A percentile compares a stretch with the other conserved stretches of the same genome.
These are phyloP conservation scores for Aphis craccivora DNA, from an alignment of 1,140 invertebrate genomes.

Conservation along the genomic window DNA sequence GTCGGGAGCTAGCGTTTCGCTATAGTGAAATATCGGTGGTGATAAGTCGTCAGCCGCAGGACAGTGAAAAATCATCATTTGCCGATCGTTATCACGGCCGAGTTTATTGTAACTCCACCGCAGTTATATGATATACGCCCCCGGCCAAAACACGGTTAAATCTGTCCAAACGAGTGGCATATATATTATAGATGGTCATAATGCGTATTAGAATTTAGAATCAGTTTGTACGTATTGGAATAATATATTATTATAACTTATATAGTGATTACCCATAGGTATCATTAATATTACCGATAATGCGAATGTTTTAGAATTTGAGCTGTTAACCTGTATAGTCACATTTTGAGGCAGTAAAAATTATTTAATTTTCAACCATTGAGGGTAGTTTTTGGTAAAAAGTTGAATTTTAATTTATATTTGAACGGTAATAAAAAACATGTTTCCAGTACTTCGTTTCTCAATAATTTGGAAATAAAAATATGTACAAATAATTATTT, in stretches of 20 bases:
- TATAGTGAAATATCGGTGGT: not conserved
- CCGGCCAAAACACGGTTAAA: not conserved
- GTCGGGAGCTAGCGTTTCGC: not conserved
- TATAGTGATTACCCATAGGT: not conserved
- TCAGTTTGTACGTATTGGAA: too few relatives aligned
- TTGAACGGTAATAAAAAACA: too few relatives aligned
- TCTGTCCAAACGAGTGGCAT: not conserved
- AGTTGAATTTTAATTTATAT: too few relatives aligned
- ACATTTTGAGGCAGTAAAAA: too few relatives aligned
- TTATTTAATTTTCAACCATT: too few relatives aligned
- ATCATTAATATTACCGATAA: not conserved
- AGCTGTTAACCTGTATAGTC: too few relatives aligned
- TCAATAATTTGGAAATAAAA: too few relatives aligned
- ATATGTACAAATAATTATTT: too few relatives aligned
- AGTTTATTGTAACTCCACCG: not conserved
- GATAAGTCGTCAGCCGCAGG: not conserved
- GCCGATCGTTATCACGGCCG: constrained; percentile 1
- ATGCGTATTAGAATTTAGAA: not conserved
- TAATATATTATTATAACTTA: too few relatives aligned
- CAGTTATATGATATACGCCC: not conserved
- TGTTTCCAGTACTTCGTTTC: too few relatives aligned
- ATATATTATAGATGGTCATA: not conserved
- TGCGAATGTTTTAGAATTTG: not conserved
- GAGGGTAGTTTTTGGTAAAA: too few relatives aligned
- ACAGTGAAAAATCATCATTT: not conserved